Percentiles rank a stretch among this genome's conserved stretches.
These are phyloP conservation scores for Sphaeramia orbicularis DNA, from an alignment of 2,797 vertebrate species.

Conservation along the genomic window DNA sequence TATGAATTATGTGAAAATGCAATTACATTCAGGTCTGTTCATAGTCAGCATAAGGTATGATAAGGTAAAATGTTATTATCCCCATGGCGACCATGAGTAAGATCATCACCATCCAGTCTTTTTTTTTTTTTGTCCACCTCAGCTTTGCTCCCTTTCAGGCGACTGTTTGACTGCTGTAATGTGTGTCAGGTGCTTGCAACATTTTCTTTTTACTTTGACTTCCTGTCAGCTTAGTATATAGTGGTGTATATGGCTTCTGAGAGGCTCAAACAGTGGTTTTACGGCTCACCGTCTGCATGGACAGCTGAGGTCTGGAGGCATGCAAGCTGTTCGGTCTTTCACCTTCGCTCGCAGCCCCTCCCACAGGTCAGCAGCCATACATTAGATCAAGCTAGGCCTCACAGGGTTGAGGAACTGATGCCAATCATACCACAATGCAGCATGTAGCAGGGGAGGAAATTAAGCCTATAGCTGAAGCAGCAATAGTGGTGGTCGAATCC, in stretches of 20 bases:
- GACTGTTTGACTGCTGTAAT: slow-evolving; percentile 4
- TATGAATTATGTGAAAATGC: slow-evolving; percentile 68
- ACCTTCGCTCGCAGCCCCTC: slow-evolving; percentile 68
- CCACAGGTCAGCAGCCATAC: slow-evolving; percentile 77
- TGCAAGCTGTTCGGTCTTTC: slow-evolving; percentile 81
- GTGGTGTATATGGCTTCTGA: slow-evolving; percentile 21
- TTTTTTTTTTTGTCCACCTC: slow-evolving; percentile 30
- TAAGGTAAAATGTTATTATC: slow-evolving; percentile 73
- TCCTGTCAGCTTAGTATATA: slow-evolving; percentile 48
- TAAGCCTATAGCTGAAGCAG: slow-evolving; percentile 17
- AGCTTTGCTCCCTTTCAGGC: slow-evolving; percentile 33
- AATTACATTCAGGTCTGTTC: slow-evolving; percentile 72
- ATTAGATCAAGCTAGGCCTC: slow-evolving; percentile 74
- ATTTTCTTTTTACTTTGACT: slow-evolving; percentile 7
- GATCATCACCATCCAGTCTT: slow-evolving; percentile 50
- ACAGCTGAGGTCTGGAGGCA: slow-evolving; percentile 82
- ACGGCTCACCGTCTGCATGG: slow-evolving; percentile 54
- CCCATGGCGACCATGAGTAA: slow-evolving; percentile 58
- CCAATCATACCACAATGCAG: slow-evolving; percentile 72
- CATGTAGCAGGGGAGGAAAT: slow-evolving; percentile 23
- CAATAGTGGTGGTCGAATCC: slow-evolving; percentile 13
- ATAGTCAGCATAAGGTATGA: slow-evolving; percentile 65
- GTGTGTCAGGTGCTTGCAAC: slow-evolving; percentile 24
- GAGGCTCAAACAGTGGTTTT: slow-evolving; percentile 71
- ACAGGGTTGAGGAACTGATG: slow-evolving; percentile 63